These are phyloP conservation scores for Alectoris magna DNA, from an alignment of 2,797 vertebrate species.

Conservation along the genomic window DNA sequence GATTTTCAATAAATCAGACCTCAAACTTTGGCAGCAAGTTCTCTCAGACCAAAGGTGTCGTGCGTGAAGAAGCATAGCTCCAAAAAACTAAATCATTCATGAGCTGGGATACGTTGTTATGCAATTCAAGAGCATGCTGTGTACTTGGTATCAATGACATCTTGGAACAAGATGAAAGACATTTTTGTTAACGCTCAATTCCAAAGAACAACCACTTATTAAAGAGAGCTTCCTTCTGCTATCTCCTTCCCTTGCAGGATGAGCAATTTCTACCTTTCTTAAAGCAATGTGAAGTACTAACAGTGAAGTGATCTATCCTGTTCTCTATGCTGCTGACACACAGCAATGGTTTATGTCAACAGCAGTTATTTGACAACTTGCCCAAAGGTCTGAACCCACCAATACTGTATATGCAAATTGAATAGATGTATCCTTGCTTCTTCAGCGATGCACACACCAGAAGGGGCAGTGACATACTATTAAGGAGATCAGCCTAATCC, in stretches of 20 bases:
- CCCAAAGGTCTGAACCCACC: background rate
- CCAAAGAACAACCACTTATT: background rate
- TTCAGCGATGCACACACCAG: background rate
- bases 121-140: background rate
- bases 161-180: conserved; percentile 23
- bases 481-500: background rate
- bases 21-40: conserved; percentile 12
- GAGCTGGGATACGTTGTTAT: background rate
- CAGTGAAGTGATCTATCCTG: background rate
- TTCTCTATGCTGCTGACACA: background rate
- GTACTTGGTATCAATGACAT: conserved; percentile 1
- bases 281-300: background rate
- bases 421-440: background rate
- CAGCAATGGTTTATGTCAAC: background rate
- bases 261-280: background rate
- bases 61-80: background rate
- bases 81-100: conserved; percentile 11
- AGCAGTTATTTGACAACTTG: conserved; percentile 11
- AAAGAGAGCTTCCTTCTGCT: background rate
- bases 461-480: background rate
- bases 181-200: background rate
- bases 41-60: background rate
- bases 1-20: background rate
- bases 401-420: background rate
- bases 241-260: background rate